Base-by-base conservation (phyloP, 2,797 vertebrate species). In the Lindbergichthys nudifrons region DNA sequence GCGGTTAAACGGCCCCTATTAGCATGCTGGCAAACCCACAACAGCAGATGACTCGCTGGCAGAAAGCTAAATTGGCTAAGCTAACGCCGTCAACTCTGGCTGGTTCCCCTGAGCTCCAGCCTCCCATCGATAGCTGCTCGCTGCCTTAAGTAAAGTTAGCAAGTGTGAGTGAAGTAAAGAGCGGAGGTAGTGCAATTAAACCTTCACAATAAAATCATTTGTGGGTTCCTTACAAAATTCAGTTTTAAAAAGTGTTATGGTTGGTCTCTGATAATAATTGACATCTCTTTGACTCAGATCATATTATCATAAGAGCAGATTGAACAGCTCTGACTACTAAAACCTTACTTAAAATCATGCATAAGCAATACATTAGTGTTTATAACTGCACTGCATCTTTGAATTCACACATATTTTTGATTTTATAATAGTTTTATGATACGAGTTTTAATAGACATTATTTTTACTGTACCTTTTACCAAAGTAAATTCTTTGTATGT, bases 21-120 rank as follows among this genome's bases (percentile, higher is more conserved):
- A 76, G 79, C 91, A 92, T 88, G 79, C 74, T 87, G 77, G 52
- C 87, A 80, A 79, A 45, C 69, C 69, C 15, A 63, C 83, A 80
- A 72, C 65, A 19, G 65, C 75, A 10, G 78, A 63, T 79, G 68
- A 73, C 80, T 79, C 61, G 76, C 68, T 82, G 79, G 70, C 75
- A 50, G 69, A 36, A 36, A 36, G 75, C 77, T 77, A 18, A 1
- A 32, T 10, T 48, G 57, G 90, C 88, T 88, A 90, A 76, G 90
- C 88, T 86, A 89, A 75, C 82, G 10, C 45, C 63, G 51, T 61
- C 68, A 81, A 85, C 90, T 84, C 69, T 3, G 75, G 46, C 21
- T 52, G 75, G 71, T 54, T 79, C 70, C 80, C 65, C 56, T 2
- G 74, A 73, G 81, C 77, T 16, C 32, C 69, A 81, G 66, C 68